Evolutionary conservation across 2,113 vertebrate genomes (phyloP).

Genomic region (Pseudorectes ferrugineus): DNA sequence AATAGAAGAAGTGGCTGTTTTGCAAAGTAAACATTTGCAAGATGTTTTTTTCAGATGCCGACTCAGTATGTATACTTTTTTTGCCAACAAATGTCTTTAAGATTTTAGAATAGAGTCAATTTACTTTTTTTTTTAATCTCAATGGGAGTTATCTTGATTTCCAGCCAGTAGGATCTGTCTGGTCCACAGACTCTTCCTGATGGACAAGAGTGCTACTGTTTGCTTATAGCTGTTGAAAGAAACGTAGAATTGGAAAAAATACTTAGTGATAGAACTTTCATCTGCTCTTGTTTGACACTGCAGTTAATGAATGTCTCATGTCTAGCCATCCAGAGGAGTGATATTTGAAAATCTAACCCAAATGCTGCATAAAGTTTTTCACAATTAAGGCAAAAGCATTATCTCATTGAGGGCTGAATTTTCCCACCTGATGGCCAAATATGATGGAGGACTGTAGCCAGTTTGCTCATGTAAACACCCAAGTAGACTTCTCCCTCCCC

Average conservation of each 20-base stretch:
- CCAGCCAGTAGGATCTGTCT: constrained; percentile 4
- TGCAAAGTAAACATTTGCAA: not conserved
- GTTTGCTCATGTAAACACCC: not conserved
- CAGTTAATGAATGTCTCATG: constrained; percentile 5
- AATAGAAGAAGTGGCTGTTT: not conserved
- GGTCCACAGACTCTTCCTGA: constrained; percentile 4
- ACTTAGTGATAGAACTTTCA: constrained; percentile 3
- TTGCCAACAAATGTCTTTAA: constrained; percentile 4
- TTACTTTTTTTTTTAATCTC: not conserved
- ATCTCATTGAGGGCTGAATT: not conserved
- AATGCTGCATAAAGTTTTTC: not conserved
- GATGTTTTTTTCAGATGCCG: not conserved
- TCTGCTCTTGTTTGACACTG: constrained; percentile 5
- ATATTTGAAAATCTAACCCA: not conserved
- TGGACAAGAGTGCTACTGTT: constrained; percentile 32
- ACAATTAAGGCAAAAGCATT: not conserved
- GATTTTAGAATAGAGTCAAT: not conserved
- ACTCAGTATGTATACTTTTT: not conserved
- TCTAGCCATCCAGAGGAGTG: not conserved
- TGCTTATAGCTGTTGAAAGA: constrained; percentile 43
- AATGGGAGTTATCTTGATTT: constrained; percentile 18
- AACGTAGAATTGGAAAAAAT: not conserved
- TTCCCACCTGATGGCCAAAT: not conserved
- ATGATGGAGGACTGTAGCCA: not conserved
- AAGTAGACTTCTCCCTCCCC: not conserved